Conservation (phyloP, 2,797 vertebrate species). For the Pseudomugil gertrudae region DNA sequence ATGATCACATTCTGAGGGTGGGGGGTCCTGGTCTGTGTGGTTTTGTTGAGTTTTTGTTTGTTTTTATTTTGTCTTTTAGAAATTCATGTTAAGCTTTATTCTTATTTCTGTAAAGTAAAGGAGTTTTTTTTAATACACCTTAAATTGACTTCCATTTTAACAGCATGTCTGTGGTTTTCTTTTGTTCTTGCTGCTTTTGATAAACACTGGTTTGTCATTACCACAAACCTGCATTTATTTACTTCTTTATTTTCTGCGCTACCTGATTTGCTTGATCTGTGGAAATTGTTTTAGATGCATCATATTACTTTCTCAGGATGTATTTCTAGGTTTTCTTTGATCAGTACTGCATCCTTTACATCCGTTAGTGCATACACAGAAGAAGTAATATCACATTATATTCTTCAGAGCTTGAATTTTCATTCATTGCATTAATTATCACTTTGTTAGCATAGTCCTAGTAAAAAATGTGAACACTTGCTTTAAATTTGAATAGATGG, state of each 20-base stretch:
- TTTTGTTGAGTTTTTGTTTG: background rate
- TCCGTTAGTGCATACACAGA: too few relatives aligned
- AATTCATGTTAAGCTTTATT: background rate
- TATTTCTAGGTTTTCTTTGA: too few relatives aligned
- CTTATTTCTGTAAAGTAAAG: too few relatives aligned
- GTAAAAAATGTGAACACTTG: too few relatives aligned
- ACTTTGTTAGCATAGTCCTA: background rate
- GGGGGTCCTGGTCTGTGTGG: background rate
- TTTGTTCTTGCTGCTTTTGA: background rate
- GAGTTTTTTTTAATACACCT: background rate
- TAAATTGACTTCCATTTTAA: background rate
- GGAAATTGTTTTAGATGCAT: background rate
- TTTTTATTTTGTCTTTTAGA: background rate
- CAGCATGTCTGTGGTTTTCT: background rate
- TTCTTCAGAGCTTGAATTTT: too few relatives aligned
- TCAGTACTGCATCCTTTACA: too few relatives aligned
- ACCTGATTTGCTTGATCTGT: background rate
- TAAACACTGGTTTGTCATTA: background rate
- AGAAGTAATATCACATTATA: too few relatives aligned
- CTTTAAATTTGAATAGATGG: too few relatives aligned
- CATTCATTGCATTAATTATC: background rate
- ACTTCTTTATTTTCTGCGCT: background rate
- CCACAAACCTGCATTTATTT: background rate
- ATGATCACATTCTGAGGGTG: constrained; percentile 26
- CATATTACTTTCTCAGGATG: too few relatives aligned